A percentile compares a stretch with the other conserved stretches of the same genome.
phyloP scores from a whole-genome alignment of 1,140 invertebrate genomes.

The Nasonia vitripennis region DNA sequence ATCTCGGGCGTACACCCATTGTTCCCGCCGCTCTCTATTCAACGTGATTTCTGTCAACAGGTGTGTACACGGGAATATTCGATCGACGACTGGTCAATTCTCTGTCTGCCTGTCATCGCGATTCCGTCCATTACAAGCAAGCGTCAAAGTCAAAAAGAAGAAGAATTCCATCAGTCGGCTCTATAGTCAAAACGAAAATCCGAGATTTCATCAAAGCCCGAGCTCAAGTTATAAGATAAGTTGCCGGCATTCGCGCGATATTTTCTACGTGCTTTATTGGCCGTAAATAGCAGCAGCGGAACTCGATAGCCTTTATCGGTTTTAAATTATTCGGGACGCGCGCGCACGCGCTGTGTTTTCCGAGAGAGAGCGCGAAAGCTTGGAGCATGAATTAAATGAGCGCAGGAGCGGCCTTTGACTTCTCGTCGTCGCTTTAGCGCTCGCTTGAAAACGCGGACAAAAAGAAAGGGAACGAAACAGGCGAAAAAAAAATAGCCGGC shows the following conservation, averaged over 20 bases:
- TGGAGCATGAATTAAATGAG: constrained; percentile 34
- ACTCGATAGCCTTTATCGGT: constrained; percentile 37
- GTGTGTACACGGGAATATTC: background rate
- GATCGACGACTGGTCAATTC: background rate
- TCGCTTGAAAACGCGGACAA: background rate
- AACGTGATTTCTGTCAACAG: background rate
- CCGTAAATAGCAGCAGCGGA: constrained; percentile 8
- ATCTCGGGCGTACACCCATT: too few relatives aligned
- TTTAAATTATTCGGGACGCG: constrained; percentile 33
- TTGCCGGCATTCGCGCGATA: background rate
- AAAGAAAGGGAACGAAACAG: background rate
- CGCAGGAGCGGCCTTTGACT: constrained; percentile 13
- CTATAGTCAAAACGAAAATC: background rate
- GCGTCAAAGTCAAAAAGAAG: too few relatives aligned
- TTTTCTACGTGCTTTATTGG: constrained; percentile 39
- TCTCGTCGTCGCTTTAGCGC: background rate
- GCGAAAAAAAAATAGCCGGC: background rate
- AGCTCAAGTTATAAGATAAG: background rate
- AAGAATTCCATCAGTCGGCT: too few relatives aligned
- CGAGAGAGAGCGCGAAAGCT: constrained; percentile 4
- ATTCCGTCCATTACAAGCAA: too few relatives aligned
- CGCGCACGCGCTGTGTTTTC: background rate
- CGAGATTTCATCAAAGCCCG: background rate
- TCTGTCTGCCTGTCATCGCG: background rate
- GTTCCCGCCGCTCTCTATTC: background rate